Evolutionary conservation across 1,140 invertebrate species (phyloP).

Genomic region (Ylistrum balloti): DNA sequence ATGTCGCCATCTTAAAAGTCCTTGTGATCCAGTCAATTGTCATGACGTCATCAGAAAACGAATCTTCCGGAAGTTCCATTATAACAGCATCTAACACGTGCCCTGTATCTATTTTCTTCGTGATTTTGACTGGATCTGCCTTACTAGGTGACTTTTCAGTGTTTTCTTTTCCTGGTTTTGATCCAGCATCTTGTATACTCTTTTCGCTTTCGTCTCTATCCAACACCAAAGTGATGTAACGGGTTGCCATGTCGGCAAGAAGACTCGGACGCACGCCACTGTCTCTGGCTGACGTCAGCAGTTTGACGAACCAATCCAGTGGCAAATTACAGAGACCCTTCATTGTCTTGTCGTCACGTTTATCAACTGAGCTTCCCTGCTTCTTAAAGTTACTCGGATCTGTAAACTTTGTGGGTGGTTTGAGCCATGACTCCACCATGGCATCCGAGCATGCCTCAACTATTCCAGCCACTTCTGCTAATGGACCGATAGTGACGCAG

Average conservation of each 20-base stretch:
- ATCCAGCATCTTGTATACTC: background rate
- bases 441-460: conserved; percentile 74
- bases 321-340: conserved; percentile 69
- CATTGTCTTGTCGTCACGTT: conserved; percentile 62
- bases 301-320: conserved; percentile 73
- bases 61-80: conserved; percentile 73
- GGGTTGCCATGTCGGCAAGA: conserved; percentile 70
- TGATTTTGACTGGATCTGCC: conserved; percentile 44
- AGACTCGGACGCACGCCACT: conserved; percentile 67
- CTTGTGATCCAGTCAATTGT: conserved; percentile 78
- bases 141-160: conserved; percentile 47
- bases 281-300: conserved; percentile 69
- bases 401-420: conserved; percentile 73
- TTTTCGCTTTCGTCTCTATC: conserved; percentile 65
- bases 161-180: conserved; percentile 46
- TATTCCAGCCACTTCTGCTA: conserved; percentile 76
- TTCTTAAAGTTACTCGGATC: conserved; percentile 64
- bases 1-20: conserved; percentile 73
- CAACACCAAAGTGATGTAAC: conserved; percentile 68
- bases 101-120: conserved; percentile 63
- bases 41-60: conserved; percentile 70
- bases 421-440: conserved; percentile 77
- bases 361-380: conserved; percentile 53
- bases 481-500: conserved; percentile 69
- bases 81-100: conserved; percentile 75